Evolutionary conservation across 2,888 invertebrate genomes (phyloP), one percentile per base, ranked within the genome.

Genomic region (Hyalella azteca): DNA sequence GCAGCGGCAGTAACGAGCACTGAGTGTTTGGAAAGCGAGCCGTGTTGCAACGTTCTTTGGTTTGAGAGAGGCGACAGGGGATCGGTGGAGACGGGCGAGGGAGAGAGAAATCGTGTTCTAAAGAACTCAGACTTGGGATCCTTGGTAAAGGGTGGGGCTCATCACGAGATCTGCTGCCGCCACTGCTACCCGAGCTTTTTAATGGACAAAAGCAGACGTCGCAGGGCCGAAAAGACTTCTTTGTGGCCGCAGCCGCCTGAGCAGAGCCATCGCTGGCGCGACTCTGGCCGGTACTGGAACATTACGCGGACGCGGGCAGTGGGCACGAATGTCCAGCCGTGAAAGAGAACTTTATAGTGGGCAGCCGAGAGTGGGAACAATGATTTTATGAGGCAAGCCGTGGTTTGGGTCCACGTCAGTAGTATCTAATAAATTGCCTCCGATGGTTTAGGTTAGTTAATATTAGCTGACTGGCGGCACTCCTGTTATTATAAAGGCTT

Each of bases 261-360:
- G 54, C 54, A 26, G 54, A 36, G 19, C 36, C 13, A 36, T 5
- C 39, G 66, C 32, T 29, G 66, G 36, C 66, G 66, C 39, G 66
- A 19, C 36, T 32, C 66, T 29, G 66, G 36, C 1, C 13, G 36
- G 29, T 29, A 36, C 66, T 36, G 66, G 66, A 36, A 19, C 36
- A 66, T 36, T 66, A 66, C 19, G 36, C 19, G 66, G 39, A 36
- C 66, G 66, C 36, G 32, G 66, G 36, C 66, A 66, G 66, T 15
- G 32, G 66, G 36, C 66, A 66, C 66, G 32, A 66, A 19, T 66
- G 66, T 66, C 66, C 66, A 66, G 36, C 66, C 66, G 66, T 66
- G 66, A 66, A 66, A 66, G 66, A 66, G 66, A 66, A 66, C 66
- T 66, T 66, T 66, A 66, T 66, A 66, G 66, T 66, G 66, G 66